These are phyloP conservation scores for Archegozetes longisetosus DNA, from an alignment of 1,140 invertebrate species.

Conservation along the genomic window DNA sequence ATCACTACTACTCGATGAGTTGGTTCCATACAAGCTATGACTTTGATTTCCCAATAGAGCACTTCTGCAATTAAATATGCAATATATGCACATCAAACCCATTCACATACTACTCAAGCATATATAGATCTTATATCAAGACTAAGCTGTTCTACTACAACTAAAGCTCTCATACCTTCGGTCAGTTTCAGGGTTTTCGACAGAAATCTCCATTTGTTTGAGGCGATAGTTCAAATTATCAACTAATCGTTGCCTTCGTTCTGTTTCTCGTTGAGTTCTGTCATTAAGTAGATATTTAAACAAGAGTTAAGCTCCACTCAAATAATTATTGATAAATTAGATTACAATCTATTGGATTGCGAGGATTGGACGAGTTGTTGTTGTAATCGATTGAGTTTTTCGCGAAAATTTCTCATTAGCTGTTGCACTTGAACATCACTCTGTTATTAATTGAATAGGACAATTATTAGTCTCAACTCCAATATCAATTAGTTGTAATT, in stretches of 20 bases:
- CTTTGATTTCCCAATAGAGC: conserved; percentile 22
- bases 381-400: conserved; percentile 2
- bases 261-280: conserved; percentile 29
- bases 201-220: conserved; percentile 26
- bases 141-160: conserved; percentile 1
- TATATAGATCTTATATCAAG: conserved; percentile 7
- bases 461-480: not conserved
- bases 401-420: conserved; percentile 2
- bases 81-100: not conserved
- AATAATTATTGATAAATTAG: not conserved
- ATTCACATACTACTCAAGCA: not conserved
- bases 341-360: not conserved
- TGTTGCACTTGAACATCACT: conserved; percentile 8
- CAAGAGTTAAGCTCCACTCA: not conserved
- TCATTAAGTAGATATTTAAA: not conserved
- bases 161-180: conserved; percentile 11
- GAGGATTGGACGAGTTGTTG: conserved; percentile 2
- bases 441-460: not conserved
- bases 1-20: no score
- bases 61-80: conserved; percentile 18
- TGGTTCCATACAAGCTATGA: conserved; percentile 4
- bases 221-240: conserved; percentile 28
- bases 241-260: conserved; percentile 28
- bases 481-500: not conserved
- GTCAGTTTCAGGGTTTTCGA: conserved; percentile 23